Percentiles rank a stretch among this genome's conserved stretches.
These are phyloP conservation scores for Ophion slaviceki DNA, from an alignment of 2,888 invertebrate species.

Conservation along the genomic window DNA sequence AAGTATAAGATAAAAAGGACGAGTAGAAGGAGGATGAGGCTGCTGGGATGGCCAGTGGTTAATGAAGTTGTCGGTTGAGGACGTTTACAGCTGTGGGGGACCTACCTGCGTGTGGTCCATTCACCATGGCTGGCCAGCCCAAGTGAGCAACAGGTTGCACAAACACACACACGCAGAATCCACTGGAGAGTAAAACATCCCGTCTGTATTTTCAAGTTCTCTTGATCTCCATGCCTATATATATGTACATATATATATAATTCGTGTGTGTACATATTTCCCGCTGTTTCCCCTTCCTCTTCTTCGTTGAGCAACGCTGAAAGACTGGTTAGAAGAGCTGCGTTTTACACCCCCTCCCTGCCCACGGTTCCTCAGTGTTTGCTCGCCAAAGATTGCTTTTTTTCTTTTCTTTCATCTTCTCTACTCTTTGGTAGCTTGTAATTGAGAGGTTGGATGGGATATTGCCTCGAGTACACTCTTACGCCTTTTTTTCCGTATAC, in stretches of 20 bases:
- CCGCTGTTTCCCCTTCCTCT: conserved; percentile 65
- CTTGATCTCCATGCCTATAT: conserved; percentile 66
- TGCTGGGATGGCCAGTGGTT: conserved; percentile 74
- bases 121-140: conserved; percentile 69
- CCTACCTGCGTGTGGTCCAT: conserved; percentile 82
- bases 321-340: conserved; percentile 77
- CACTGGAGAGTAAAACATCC: background rate
- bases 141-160: conserved; percentile 61
- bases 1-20: conserved; percentile 49
- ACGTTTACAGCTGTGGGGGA: conserved; percentile 82
- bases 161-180: conserved; percentile 21
- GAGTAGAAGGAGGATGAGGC: conserved; percentile 59
- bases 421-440: conserved; percentile 8
- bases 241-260: background rate
- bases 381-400: conserved; percentile 8
- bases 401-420: conserved; percentile 4
- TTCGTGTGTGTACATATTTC: background rate
- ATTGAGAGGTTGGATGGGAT: conserved; percentile 17
- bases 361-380: conserved; percentile 4
- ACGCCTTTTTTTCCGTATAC: background rate
- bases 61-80: conserved; percentile 83
- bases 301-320: conserved; percentile 62
- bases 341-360: conserved; percentile 76
- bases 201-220: conserved; percentile 17
- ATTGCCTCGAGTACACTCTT: conserved; percentile 5